Conservation (phyloP, 2,797 vertebrate species). For the Xenopus petersii region DNA sequence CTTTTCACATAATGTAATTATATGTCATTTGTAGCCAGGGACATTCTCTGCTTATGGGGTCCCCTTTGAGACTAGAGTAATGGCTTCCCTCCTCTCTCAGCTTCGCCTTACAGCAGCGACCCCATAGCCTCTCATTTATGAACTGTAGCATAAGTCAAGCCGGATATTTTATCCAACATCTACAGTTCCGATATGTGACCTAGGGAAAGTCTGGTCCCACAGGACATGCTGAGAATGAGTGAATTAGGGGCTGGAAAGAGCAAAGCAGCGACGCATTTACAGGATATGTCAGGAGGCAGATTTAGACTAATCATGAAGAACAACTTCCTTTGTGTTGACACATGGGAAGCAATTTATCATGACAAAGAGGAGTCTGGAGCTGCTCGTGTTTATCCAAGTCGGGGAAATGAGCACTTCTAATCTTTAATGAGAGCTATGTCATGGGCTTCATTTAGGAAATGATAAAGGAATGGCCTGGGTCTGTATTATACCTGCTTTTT, state of each 20-base stretch:
- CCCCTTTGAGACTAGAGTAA: too few species aligned
- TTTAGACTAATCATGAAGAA: slow-evolving; percentile 62
- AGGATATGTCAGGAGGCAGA: slow-evolving; percentile 61
- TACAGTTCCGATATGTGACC: slow-evolving; percentile 45
- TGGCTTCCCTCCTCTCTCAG: too few species aligned
- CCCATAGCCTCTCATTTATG: neutral
- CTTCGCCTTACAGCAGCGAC: too few species aligned
- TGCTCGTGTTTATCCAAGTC: slow-evolving; percentile 67
- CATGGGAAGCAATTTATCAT: slow-evolving; percentile 71
- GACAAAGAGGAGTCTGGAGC: slow-evolving; percentile 62
- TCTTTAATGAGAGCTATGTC: slow-evolving; percentile 61
- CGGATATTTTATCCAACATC: slow-evolving; percentile 55
- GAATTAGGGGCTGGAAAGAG: slow-evolving; percentile 46
- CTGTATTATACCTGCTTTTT: slow-evolving; percentile 36
- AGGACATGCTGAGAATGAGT: slow-evolving; percentile 38
- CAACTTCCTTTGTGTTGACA: slow-evolving; percentile 64
- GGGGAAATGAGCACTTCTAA: slow-evolving; percentile 67
- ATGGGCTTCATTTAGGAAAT: slow-evolving; percentile 56
- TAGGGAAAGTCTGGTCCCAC: slow-evolving; percentile 38
- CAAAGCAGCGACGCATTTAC: slow-evolving; percentile 25
- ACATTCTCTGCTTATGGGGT: too few species aligned
- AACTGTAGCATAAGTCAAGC: slow-evolving; percentile 17
- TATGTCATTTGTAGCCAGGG: too few species aligned
- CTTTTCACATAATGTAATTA: too few species aligned
- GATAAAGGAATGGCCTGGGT: slow-evolving; percentile 51